Conservation (phyloP, 2,888 invertebrate genomes). For the Esperia sulphurella region DNA sequence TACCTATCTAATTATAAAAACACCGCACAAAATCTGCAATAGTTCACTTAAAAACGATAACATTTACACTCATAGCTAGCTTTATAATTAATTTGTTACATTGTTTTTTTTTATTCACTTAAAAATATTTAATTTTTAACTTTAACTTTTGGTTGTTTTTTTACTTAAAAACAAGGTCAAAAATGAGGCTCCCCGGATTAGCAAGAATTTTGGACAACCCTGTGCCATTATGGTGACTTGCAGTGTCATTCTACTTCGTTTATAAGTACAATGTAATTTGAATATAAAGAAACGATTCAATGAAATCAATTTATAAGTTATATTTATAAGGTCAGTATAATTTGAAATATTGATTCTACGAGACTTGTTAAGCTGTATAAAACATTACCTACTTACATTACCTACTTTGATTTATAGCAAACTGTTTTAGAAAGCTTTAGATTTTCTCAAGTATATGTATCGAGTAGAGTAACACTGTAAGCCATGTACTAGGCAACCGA, state of each 20-base stretch:
- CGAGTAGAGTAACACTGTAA: conserved; percentile 22
- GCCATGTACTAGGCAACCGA: conserved; percentile 29
- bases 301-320: too few species aligned
- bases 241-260: conserved; percentile 24
- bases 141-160: conserved; percentile 79
- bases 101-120: conserved; percentile 71
- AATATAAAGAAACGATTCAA: neutral
- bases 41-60: conserved; percentile 77
- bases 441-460: neutral
- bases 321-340: too few species aligned
- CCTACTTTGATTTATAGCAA: too few species aligned
- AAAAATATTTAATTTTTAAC: conserved; percentile 76
- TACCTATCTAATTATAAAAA: conserved; percentile 81
- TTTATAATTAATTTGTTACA: conserved; percentile 79
- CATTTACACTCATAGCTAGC: conserved; percentile 79
- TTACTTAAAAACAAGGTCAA: conserved; percentile 68
- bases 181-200: conserved; percentile 63
- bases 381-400: too few species aligned
- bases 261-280: neutral
- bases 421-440: neutral
- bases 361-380: too few species aligned
- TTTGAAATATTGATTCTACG: too few species aligned
- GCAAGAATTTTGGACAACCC: conserved; percentile 65
- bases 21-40: conserved; percentile 78
- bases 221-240: conserved; percentile 39